These are phyloP conservation scores for Hoplostethus atlanticus DNA, from an alignment of 2,797 vertebrate species.

Conservation along the genomic window DNA sequence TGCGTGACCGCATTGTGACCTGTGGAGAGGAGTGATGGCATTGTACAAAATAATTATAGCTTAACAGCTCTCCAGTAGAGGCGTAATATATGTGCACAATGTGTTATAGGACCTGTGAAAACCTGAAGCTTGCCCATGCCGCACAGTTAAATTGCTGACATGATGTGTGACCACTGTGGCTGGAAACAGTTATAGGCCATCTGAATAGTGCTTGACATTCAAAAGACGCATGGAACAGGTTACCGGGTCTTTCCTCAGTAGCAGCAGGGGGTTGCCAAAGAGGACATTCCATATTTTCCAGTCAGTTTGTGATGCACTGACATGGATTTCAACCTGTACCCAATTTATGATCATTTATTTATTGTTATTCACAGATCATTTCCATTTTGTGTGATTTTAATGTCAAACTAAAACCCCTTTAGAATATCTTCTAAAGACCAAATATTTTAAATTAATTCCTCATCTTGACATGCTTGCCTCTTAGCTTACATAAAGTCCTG, in stretches of 20 bases:
- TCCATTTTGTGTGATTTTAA: too few species aligned
- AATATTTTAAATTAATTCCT: too few species aligned
- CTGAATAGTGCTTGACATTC: slow-evolving; percentile 7
- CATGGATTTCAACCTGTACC: not conserved
- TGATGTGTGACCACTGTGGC: slow-evolving; percentile 14
- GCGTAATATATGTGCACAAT: slow-evolving; percentile 8
- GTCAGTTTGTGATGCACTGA: not conserved
- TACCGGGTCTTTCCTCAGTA: slow-evolving; percentile 16
- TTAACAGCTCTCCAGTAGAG: not conserved
- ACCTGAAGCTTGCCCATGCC: slow-evolving; percentile 6
- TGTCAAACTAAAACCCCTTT: too few species aligned
- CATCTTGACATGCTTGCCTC: too few species aligned
- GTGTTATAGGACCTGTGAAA: slow-evolving; percentile 29
- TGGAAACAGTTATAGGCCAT: not conserved
- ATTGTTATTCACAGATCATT: too few species aligned
- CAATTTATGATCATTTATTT: too few species aligned
- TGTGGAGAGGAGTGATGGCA: not conserved
- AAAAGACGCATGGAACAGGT: slow-evolving; percentile 4
- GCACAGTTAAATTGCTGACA: slow-evolving; percentile 24
- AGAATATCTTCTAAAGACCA: too few species aligned
- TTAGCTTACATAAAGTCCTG: too few species aligned
- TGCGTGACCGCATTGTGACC: not conserved
- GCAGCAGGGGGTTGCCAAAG: not conserved
- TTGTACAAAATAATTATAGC: slow-evolving; percentile 8
- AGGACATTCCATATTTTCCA: not conserved